Evolutionary conservation across 2,888 invertebrate genomes (phyloP), one percentile per base, ranked within the genome.

Genomic region (Hylaea fasciaria): DNA sequence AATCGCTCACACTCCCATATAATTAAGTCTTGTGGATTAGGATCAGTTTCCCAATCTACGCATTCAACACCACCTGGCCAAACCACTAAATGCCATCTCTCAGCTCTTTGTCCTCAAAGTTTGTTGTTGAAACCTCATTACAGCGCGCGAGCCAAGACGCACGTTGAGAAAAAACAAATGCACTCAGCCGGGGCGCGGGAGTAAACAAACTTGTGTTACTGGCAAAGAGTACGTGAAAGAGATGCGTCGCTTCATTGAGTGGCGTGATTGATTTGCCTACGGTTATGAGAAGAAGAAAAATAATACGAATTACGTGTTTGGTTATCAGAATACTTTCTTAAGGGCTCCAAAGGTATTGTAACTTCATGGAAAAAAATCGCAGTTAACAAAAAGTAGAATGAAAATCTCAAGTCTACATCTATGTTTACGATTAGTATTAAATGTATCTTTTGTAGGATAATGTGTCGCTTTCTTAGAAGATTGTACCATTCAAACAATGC

Each of bases 91-190:
- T 60, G 58, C 65, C 66, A 64, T 68, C 37, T 48, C 9, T 39
- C 51, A 59, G 44, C 61, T 59, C 62, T 69, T 67, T 69, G 72
- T 66, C 67, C 62, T 65, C 57, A 71, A 66, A 35, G 69, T 47
- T 51, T 52, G 44, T 69, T 67, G 67, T 73, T 69, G 67, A 72
- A 69, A 65, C 67, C 71, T 74, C 73, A 63, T 70, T 76, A 72
- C 72, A 69, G 72, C 62, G 66, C 68, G 64, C 63, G 71, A 74
- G 80, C 79, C 81, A 80, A 81, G 77, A 74, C 71, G 62, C 72
- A 73, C 76, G 77, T 72, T 78, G 81, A 82, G 81, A 85, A 83
- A 32, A 85, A 86, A 83, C 85, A 85, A 87, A 85, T 85, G 83
- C 83, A 83, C 68, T 77, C 81, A 46, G 50, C 55, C 43, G 46